Conservation (phyloP, 2,888 invertebrate genomes). For the Molorchus minor region DNA sequence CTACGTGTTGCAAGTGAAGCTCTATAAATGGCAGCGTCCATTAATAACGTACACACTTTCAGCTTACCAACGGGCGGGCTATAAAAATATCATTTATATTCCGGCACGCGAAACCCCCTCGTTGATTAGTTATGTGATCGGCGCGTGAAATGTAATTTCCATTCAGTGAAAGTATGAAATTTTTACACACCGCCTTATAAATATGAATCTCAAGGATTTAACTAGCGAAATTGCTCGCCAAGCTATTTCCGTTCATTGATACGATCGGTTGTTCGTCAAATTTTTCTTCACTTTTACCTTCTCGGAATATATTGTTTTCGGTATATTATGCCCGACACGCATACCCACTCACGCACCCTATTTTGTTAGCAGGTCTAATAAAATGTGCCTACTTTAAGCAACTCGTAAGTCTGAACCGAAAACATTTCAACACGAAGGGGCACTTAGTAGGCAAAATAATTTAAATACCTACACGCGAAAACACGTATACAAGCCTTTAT, state of each 20-base stretch:
- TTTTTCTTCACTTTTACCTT: constrained; percentile 40
- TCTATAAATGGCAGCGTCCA: neutral
- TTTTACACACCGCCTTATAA: constrained; percentile 14
- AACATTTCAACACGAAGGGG: constrained; percentile 37
- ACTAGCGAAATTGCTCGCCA: constrained; percentile 36
- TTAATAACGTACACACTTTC: constrained; percentile 1
- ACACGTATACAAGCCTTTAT: neutral
- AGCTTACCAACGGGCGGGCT: neutral
- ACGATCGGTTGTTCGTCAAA: constrained; percentile 45
- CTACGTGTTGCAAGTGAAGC: neutral
- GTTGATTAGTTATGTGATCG: constrained; percentile 13
- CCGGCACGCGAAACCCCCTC: constrained; percentile 4
- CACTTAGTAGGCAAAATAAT: constrained; percentile 36
- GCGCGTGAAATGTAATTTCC: constrained; percentile 7
- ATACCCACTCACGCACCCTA: constrained; percentile 19
- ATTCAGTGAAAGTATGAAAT: constrained; percentile 11
- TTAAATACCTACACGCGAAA: constrained; percentile 33
- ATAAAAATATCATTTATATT: constrained; percentile 12
- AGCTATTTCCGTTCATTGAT: constrained; percentile 42
- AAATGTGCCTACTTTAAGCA: constrained; percentile 29
- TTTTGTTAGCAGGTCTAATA: constrained; percentile 24
- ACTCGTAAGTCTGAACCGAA: constrained; percentile 33
- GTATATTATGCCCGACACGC: constrained; percentile 6
- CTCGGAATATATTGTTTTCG: constrained; percentile 5
- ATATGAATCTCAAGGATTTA: constrained; percentile 30